A percentile compares a stretch with the other conserved stretches of the same genome.
phyloP scores from a whole-genome alignment of 1,140 invertebrate genomes.

The Sitodiplosis mosellana region DNA sequence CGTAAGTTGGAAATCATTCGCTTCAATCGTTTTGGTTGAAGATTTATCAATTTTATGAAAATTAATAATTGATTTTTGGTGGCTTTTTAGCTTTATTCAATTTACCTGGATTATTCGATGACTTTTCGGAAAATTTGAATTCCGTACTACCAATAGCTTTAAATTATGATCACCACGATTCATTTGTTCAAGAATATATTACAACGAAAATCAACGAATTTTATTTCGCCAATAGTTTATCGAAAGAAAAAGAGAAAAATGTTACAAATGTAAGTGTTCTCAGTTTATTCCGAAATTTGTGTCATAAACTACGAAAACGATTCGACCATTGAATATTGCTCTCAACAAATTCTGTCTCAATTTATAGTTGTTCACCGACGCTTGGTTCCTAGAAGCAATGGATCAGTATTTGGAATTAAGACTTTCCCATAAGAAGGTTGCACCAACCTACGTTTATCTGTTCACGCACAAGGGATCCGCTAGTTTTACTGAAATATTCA shows the following conservation, averaged over 20 bases:
- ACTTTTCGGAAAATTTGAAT: conserved; percentile 35
- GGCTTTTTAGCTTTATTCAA: conserved; percentile 14
- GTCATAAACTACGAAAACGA: no score
- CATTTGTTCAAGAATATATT: conserved; percentile 24
- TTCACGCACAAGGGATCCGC: conserved; percentile 41
- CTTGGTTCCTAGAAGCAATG: conserved; percentile 40
- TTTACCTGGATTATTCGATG: conserved; percentile 23
- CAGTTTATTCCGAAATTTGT: conserved; percentile 5
- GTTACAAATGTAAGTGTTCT: conserved; percentile 30
- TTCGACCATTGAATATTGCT: conserved; percentile 1
- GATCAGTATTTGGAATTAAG: conserved; percentile 36
- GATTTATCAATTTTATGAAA: not conserved
- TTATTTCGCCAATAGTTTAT: conserved; percentile 34
- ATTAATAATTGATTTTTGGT: conserved; percentile 1
- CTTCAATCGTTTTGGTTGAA: not conserved
- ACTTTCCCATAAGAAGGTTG: conserved; percentile 17
- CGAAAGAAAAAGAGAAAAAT: conserved; percentile 28
- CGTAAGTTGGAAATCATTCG: conserved; percentile 24
- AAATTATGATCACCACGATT: conserved; percentile 36
- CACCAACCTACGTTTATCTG: conserved; percentile 42
- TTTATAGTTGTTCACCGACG: conserved; percentile 46
- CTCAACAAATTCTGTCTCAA: not conserved
- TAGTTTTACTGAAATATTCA: conserved; percentile 47
- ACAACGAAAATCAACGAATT: conserved; percentile 34
- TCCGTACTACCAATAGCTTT: conserved; percentile 36